Evolutionary conservation across 2,888 invertebrate genomes (phyloP).

Genomic region (Pteria penguin): DNA sequence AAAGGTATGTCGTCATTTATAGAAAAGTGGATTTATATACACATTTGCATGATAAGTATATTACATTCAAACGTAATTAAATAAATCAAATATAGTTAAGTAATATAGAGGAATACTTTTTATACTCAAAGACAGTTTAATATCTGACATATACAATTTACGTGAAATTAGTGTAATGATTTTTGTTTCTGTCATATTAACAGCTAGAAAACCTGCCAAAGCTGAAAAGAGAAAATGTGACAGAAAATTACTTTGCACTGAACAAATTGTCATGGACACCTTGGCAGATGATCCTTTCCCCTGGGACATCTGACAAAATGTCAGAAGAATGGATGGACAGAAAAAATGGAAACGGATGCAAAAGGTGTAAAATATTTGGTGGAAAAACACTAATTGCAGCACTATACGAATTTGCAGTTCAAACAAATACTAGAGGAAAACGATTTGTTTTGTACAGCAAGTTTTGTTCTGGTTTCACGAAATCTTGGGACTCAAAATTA

Average conservation of each 20-base stretch:
- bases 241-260: slow-evolving; percentile 54
- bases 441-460: slow-evolving; percentile 55
- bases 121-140: background rate
- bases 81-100: no score
- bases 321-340: slow-evolving; percentile 33
- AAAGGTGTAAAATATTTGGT: slow-evolving; percentile 45
- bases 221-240: slow-evolving; percentile 52
- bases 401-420: slow-evolving; percentile 59
- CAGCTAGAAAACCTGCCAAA: slow-evolving; percentile 41
- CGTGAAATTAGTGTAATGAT: no score
- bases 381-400: slow-evolving; percentile 52
- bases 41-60: no score
- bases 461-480: slow-evolving; percentile 42
- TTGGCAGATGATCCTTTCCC: slow-evolving; percentile 52
- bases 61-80: no score
- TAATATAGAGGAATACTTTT: no score
- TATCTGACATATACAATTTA: background rate
- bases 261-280: slow-evolving; percentile 54
- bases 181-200: background rate
- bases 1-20: background rate
- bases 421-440: slow-evolving; percentile 40
- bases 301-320: background rate
- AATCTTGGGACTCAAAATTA: slow-evolving; percentile 42
- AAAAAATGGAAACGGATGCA: slow-evolving; percentile 48
- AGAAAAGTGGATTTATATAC: no score